Evolutionary conservation across 2,113 vertebrate species (phyloP), one percentile per base, ranked within the genome.

Genomic region (Neogobius melanostomus): DNA sequence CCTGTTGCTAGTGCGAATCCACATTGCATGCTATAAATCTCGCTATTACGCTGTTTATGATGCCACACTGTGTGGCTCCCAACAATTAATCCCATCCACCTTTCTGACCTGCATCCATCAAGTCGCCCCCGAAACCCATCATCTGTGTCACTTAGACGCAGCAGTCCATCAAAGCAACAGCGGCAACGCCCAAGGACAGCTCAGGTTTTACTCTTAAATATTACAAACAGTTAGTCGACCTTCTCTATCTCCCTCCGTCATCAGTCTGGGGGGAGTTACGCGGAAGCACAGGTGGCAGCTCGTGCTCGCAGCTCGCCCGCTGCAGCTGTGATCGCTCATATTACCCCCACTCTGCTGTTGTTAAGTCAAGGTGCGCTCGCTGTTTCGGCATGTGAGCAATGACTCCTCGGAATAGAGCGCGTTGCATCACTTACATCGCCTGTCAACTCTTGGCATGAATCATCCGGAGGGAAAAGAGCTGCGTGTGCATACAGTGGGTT

Each of bases 331-430:
- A 42, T 12, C 17, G 62, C 42, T 9, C 54, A 17, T 36, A 45
- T 47, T 62, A 45, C 8, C 69, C 28, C 44, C 7, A 7, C 42
- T 54, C 45, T 74, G 66, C 28, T 74, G 78, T 65, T 60, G 48
- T 50, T 43, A 67, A 62, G 44, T 47, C 64, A 76, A 57, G 47
- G 42, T 60, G n/a, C 42, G 36, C 68, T 74, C 52, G 21, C 61
- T 67, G 60, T 64, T n/a, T 64, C 47, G 67, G 17, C 60, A 51
- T 85, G 77, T 74, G 46, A 79, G 69, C 64, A 68, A 47, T 67
- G 76, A 68, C 68, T 46, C 64, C 68, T 65, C 64, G 70, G 76
- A 82, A 85, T 77, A 87, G 75, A 80, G 70, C 74, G 80, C 82
- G 60, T 82, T 71, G 51, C 79, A 81, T 87, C 69, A 76, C 70